Conservation (phyloP, 2,797 vertebrate genomes). For the Orestias chungarensis region DNA sequence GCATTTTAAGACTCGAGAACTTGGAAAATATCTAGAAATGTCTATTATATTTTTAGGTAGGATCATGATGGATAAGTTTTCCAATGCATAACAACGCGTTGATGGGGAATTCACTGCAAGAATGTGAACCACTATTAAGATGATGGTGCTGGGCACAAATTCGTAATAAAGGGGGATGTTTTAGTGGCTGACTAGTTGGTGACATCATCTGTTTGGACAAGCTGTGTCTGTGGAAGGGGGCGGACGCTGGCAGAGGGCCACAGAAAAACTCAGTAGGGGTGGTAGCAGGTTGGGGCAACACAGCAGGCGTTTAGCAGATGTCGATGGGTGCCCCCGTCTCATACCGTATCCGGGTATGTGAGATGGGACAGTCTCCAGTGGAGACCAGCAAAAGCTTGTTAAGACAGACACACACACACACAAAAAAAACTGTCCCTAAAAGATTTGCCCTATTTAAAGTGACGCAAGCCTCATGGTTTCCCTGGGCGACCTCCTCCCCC, state of each 20-base stretch:
- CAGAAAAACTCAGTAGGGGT: constrained; percentile 43
- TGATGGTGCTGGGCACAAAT: not conserved
- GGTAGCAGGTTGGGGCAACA: constrained; percentile 40
- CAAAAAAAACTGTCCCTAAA: constrained; percentile 40
- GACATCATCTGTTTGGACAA: constrained; percentile 17
- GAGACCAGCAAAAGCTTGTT: constrained; percentile 37
- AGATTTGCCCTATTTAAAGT: constrained; percentile 78
- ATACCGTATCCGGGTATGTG: constrained; percentile 32
- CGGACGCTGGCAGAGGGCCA: constrained; percentile 38
- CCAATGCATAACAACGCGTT: not conserved
- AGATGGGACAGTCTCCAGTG: constrained; percentile 41
- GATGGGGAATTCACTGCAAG: not conserved
- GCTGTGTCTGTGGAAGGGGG: constrained; percentile 14
- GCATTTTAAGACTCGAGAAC: too few relatives aligned
- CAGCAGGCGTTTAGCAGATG: constrained; percentile 57
- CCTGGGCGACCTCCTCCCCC: constrained; percentile 71
- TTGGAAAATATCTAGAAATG: too few relatives aligned
- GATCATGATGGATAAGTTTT: not conserved
- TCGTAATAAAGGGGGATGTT: not conserved
- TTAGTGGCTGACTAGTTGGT: constrained; percentile 1
- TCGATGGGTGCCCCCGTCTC: constrained; percentile 24
- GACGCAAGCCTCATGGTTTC: constrained; percentile 82
- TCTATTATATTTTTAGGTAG: not conserved
- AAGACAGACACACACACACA: constrained; percentile 26
- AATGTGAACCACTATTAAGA: not conserved